Conservation (phyloP, 1,140 invertebrate species). For the Ctenoplectra terminalis region DNA sequence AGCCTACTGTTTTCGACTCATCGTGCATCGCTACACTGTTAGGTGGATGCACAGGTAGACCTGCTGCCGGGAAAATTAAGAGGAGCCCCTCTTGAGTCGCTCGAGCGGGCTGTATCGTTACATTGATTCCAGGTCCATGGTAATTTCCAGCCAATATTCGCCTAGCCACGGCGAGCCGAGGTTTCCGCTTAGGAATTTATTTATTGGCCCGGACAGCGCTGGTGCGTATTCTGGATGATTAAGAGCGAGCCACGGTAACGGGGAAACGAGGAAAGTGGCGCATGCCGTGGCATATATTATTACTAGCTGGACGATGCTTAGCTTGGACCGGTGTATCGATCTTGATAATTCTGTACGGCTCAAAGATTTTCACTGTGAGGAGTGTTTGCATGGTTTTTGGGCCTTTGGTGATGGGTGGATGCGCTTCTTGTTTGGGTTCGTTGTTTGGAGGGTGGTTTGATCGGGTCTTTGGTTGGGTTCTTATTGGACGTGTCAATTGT, state of each 20-base stretch:
- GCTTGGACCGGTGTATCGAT: conserved; percentile 17
- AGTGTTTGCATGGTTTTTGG: too few species aligned
- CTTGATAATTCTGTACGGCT: too few species aligned
- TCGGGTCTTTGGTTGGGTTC: too few species aligned
- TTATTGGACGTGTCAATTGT: too few species aligned
- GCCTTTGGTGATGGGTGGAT: too few species aligned
- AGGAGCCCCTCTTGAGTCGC: neutral
- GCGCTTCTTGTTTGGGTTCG: too few species aligned
- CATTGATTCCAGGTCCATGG: neutral
- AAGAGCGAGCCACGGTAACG: conserved; percentile 5
- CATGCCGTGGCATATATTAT: conserved; percentile 27
- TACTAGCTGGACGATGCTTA: neutral
- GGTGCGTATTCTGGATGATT: conserved; percentile 1
- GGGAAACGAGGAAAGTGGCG: neutral
- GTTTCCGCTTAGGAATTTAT: conserved; percentile 32
- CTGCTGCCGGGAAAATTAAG: conserved; percentile 11
- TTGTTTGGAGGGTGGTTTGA: too few species aligned
- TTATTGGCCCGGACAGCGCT: conserved; percentile 25
- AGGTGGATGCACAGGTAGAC: neutral
- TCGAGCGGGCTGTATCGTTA: neutral
- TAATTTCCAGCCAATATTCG: neutral
- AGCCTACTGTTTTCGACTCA: conserved; percentile 33
- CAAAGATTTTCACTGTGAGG: too few species aligned
- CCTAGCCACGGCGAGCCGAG: neutral
- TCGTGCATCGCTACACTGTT: neutral